Base-by-base conservation (phyloP, 2,113 vertebrate species). In the Morphnarchus princeps region DNA sequence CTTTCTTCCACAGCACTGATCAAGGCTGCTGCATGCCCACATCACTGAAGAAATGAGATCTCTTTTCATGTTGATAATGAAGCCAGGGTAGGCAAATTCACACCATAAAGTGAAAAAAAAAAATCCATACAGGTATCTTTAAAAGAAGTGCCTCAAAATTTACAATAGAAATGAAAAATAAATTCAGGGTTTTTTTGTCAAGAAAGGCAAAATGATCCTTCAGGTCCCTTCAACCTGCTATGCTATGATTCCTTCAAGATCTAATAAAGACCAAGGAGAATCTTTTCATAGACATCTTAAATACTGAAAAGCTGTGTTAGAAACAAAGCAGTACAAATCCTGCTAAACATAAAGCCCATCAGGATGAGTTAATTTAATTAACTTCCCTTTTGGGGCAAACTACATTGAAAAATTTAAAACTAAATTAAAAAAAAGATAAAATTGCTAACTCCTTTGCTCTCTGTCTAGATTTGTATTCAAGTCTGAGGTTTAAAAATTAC, bases 31-130 rank as follows among this genome's bases (percentile, higher is more conserved):
- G 50, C 32, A 66, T 1, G 6, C 54, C 21, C n/a, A 42, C 45
- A 49, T 18, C 0, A 0, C 50, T 50, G 62, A 80, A 24, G 45
- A 69, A 74, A 54, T 16, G 0, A 0, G 0, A 69, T 42, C 1
- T 5, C 58, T 70, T 52, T 42, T 26, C 19, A n/a, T 6, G 11
- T 6, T 47, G 34, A 52, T 18, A 16, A 80, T 32, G 42, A 74
- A 66, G 31, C 25, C 77, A 87, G 31, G 8, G 42, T 32, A 83
- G 54, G 36, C 29, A 89, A 59, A 79, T 7, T 67, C 13, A 61
- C 20, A 66, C 8, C 38, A 57, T 15, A 5, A 58, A 71, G 11
- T 3, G 3, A 20, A 61, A 69, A 77, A 65, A 82, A 70, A 42
- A 42, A 42, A 52, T 36, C 34, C 63, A 81, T 6, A 17, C 3